Conservation (phyloP, 2,113 vertebrate species). For the Oncorhynchus gorbuscha region DNA sequence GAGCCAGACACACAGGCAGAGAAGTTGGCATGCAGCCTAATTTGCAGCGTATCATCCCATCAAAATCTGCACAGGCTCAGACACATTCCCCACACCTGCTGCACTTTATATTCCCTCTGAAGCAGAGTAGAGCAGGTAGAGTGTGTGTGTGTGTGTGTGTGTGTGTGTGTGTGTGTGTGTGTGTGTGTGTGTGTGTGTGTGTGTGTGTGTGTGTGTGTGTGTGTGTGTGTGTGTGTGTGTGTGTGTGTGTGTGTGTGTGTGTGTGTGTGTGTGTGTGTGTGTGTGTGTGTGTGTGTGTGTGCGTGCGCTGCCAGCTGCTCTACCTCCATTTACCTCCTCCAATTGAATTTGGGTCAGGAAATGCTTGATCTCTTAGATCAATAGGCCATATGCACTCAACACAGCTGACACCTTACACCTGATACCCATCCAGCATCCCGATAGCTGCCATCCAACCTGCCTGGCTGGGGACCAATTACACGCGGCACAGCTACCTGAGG, state of each 20-base stretch:
- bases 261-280: no score
- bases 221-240: no score
- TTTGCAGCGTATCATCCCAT: not conserved
- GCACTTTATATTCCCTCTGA: not conserved
- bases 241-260: no score
- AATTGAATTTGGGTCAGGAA: slow-evolving; percentile 79
- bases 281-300: no score
- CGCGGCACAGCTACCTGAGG: slow-evolving; percentile 72
- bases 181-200: no score
- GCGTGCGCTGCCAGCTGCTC: slow-evolving; percentile 56
- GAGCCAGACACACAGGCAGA: not conserved
- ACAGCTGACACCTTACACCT: slow-evolving; percentile 82
- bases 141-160: no score
- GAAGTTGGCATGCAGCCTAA: not conserved
- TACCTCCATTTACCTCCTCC: slow-evolving; percentile 38
- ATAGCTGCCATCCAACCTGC: slow-evolving; percentile 21
- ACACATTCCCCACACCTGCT: slow-evolving; percentile 11
- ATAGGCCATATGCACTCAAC: slow-evolving; percentile 79
- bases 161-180: no score
- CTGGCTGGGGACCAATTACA: slow-evolving; percentile 76
- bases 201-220: no score
- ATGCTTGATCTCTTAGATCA: slow-evolving; percentile 77
- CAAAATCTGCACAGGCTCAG: slow-evolving; percentile 9
- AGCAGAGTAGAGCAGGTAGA: slow-evolving; percentile 69
- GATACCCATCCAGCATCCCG: slow-evolving; percentile 69